These are phyloP conservation scores for Falco naumanni DNA, from an alignment of 2,797 vertebrate genomes.

Conservation along the genomic window DNA sequence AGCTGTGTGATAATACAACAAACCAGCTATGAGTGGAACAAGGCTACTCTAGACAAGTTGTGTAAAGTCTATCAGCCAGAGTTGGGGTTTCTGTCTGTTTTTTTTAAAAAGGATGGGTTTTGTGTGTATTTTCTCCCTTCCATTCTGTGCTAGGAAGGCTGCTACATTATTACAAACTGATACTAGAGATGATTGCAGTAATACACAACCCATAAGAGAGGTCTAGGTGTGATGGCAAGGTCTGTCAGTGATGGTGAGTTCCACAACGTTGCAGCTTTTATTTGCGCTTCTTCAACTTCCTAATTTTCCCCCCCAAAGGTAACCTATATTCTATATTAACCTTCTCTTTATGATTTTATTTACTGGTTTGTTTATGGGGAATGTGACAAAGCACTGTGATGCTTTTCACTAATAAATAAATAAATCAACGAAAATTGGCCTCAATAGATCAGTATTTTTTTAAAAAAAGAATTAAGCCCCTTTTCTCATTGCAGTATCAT, in stretches of 20 bases:
- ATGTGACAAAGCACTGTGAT: neutral
- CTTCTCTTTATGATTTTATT: neutral
- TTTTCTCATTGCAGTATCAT: neutral
- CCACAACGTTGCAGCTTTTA: neutral
- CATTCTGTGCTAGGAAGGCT: neutral
- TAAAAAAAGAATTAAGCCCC: neutral
- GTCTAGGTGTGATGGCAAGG: rapidly evolving
- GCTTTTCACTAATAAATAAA: neutral
- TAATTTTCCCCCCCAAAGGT: neutral
- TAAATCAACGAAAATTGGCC: neutral
- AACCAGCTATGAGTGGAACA: neutral
- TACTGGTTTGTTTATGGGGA: neutral
- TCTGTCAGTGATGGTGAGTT: neutral
- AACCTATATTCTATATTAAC: neutral
- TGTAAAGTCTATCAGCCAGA: neutral
- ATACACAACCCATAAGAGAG: neutral
- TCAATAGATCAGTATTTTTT: neutral
- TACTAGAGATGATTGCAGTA: neutral
- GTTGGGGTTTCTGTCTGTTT: neutral
- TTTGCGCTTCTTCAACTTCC: neutral
- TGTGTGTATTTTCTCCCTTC: neutral
- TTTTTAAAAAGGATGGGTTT: neutral
- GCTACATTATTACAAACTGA: neutral
- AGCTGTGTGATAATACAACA: neutral
- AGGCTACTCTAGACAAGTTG: neutral